phyloP scores from a whole-genome alignment of 2,797 vertebrate species.

The Betta splendens region DNA sequence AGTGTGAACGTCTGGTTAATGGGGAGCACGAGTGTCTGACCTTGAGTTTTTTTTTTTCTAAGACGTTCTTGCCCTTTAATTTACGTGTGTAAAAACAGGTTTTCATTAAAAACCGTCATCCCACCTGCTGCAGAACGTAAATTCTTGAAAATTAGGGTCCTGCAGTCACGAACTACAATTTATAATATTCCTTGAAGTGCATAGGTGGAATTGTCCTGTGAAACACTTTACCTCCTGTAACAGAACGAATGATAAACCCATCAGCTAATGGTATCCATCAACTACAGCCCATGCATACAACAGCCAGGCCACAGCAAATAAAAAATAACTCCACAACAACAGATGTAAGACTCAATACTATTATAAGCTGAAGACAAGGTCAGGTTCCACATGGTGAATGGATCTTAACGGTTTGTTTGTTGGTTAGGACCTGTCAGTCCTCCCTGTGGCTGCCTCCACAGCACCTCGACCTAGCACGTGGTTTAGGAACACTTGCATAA shows the following conservation, averaged over 20 bases:
- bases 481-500: slow-evolving; percentile 51
- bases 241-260: too few relatives aligned
- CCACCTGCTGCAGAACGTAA: not conserved
- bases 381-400: too few relatives aligned
- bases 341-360: too few relatives aligned
- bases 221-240: too few relatives aligned
- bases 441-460: not conserved
- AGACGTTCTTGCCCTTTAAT: slow-evolving; percentile 5
- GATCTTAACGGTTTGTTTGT: not conserved
- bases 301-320: too few relatives aligned
- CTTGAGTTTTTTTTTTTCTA: slow-evolving; percentile 27
- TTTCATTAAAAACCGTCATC: not conserved
- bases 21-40: slow-evolving; percentile 32
- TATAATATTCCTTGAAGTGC: too few relatives aligned
- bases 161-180: not conserved
- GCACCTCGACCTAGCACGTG: not conserved
- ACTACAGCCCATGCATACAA: too few relatives aligned
- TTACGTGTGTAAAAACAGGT: slow-evolving; percentile 10
- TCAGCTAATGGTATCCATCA: too few relatives aligned
- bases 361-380: too few relatives aligned
- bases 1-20: slow-evolving; percentile 21
- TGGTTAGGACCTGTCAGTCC: not conserved
- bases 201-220: too few relatives aligned
- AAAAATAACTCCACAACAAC: too few relatives aligned
- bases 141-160: not conserved